Evolutionary conservation across 1,140 invertebrate species (phyloP).

Genomic region (Ericerus pela): DNA sequence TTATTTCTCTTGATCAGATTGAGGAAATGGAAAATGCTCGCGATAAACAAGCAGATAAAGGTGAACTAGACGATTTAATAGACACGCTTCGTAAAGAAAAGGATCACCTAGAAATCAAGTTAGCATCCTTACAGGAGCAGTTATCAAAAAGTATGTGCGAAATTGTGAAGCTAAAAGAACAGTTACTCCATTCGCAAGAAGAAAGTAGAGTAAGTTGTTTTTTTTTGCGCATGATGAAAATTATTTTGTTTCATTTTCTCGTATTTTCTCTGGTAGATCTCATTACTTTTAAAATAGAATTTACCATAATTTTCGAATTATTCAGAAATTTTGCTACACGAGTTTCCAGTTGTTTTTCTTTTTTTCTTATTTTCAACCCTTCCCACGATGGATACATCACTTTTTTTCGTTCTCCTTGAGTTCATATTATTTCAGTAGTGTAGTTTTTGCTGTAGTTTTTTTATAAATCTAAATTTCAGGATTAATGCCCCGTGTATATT

Average conservation of each 20-base stretch:
- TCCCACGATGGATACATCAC: too few relatives aligned
- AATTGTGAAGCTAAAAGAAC: slow-evolving; percentile 52
- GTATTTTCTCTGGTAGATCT: not conserved
- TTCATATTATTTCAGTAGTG: too few relatives aligned
- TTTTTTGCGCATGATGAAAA: slow-evolving; percentile 4
- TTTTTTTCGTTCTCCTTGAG: too few relatives aligned
- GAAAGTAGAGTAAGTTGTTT: slow-evolving; percentile 48
- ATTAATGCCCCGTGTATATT: too few relatives aligned
- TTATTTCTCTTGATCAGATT: too few relatives aligned
- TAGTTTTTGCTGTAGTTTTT: too few relatives aligned
- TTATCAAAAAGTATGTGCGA: slow-evolving; percentile 60
- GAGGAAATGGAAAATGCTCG: slow-evolving; percentile 44
- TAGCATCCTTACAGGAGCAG: slow-evolving; percentile 58
- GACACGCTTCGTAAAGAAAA: slow-evolving; percentile 53
- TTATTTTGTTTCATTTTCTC: not conserved
- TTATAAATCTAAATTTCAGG: too few relatives aligned
- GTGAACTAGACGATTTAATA: slow-evolving; percentile 51
- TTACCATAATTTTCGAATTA: not conserved
- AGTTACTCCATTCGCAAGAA: slow-evolving; percentile 54
- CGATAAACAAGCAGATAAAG: slow-evolving; percentile 40
- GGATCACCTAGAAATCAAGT: slow-evolving; percentile 48
- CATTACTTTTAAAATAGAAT: not conserved
- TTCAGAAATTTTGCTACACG: not conserved
- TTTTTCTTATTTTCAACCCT: too few relatives aligned
- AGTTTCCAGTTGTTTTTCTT: too few relatives aligned